Evolutionary conservation across 2,797 vertebrate genomes (phyloP).

Genomic region (Vespertilio murinus): DNA sequence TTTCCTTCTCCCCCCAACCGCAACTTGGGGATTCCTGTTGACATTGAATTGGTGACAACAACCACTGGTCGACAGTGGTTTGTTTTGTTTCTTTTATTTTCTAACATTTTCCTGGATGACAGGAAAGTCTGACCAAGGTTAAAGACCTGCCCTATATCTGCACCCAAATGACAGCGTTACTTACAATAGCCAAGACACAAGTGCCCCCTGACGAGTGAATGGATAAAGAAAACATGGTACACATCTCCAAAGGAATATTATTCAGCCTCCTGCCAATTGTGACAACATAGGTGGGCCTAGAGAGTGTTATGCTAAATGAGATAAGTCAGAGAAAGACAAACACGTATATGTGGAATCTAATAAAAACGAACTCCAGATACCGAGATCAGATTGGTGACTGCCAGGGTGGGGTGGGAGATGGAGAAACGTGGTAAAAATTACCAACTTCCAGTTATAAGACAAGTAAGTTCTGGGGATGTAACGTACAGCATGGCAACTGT

Average conservation of each 20-base stretch:
- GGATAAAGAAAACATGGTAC: not conserved
- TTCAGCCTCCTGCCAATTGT: not conserved
- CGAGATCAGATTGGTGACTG: not conserved
- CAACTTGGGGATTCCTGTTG: not conserved
- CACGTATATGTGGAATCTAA: not conserved
- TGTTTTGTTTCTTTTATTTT: not conserved
- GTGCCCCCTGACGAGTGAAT: not conserved
- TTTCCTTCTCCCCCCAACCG: not conserved
- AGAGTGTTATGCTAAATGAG: not conserved
- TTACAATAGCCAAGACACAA: not conserved
- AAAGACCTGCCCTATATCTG: not conserved
- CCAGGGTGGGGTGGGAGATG: not conserved
- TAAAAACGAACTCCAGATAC: not conserved
- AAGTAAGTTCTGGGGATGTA: not conserved
- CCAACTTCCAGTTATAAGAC: not conserved
- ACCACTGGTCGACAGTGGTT: not conserved
- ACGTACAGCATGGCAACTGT: not conserved
- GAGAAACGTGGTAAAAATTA: not conserved
- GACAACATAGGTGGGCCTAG: not conserved
- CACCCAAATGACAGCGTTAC: not conserved
- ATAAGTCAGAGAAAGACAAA: not conserved
- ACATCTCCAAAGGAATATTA: not conserved
- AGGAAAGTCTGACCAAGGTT: not conserved
- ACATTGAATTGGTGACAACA: not conserved
- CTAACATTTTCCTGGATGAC: not conserved